Evolutionary conservation across 2,113 vertebrate genomes (phyloP).

Genomic region (Cacatua alba): DNA sequence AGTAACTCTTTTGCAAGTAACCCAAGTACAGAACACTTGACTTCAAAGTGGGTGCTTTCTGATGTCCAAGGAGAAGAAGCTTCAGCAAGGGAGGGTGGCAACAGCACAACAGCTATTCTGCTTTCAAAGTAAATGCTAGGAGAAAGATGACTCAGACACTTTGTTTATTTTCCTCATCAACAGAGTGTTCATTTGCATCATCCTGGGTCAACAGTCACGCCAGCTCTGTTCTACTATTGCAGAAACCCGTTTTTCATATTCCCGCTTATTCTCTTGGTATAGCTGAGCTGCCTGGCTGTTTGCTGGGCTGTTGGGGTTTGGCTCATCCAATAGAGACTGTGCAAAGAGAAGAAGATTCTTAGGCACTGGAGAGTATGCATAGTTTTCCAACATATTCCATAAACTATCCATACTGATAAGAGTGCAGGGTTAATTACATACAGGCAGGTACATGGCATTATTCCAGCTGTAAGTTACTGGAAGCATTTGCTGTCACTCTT

Average conservation of each 20-base stretch:
- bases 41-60: slow-evolving; percentile 82
- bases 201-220: slow-evolving; percentile 95
- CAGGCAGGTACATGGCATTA: accelerated
- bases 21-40: slow-evolving; percentile 92
- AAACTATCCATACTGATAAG: accelerated
- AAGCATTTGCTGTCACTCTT: accelerated
- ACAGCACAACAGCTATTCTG: slow-evolving; percentile 91
- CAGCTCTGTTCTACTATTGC: slow-evolving; percentile 99
- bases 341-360: slow-evolving; percentile 39
- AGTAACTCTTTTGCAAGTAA: slow-evolving; percentile 86
- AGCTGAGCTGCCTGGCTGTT: slow-evolving; percentile 99
- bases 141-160: slow-evolving; percentile 81
- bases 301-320: slow-evolving; percentile 97
- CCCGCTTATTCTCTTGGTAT: slow-evolving; percentile 98
- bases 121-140: slow-evolving; percentile 89
- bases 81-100: slow-evolving; percentile 81
- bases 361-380: not conserved
- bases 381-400: not conserved
- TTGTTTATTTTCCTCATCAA: slow-evolving; percentile 82
- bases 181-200: slow-evolving; percentile 84
- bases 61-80: slow-evolving; percentile 82
- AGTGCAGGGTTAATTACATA: not conserved
- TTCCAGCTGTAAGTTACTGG: not conserved
- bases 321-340: slow-evolving; percentile 97
- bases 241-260: slow-evolving; percentile 98